phyloP scores from a whole-genome alignment of 2,888 invertebrate genomes.

The Empis livida region DNA sequence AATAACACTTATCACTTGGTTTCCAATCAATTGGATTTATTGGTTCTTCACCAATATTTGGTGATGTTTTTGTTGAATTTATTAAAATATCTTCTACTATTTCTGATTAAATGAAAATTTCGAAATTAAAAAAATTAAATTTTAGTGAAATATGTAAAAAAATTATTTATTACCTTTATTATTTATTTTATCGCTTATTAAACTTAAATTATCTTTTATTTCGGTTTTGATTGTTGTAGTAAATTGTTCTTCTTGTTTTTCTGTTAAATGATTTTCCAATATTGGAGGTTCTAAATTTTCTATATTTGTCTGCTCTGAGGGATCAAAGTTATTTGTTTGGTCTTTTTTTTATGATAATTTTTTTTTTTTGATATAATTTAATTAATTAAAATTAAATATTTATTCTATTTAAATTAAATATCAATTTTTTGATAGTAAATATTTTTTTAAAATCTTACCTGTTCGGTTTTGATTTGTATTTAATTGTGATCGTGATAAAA shows the following conservation, averaged over 20 bases:
- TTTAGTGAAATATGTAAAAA: not conserved
- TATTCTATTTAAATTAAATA: too few relatives aligned
- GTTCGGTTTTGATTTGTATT: slow-evolving; percentile 21
- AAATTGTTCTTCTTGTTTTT: not conserved
- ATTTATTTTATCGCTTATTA: not conserved
- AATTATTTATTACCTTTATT: not conserved
- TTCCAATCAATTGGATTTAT: slow-evolving; percentile 55
- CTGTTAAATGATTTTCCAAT: not conserved
- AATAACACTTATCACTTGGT: slow-evolving; percentile 72
- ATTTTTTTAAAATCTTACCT: slow-evolving; percentile 8
- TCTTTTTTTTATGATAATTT: not conserved
- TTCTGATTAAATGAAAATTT: not conserved
- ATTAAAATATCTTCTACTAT: slow-evolving; percentile 21
- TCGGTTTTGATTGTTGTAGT: not conserved
- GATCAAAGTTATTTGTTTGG: not conserved
- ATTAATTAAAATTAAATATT: too few relatives aligned
- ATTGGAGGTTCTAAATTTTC: slow-evolving; percentile 1
- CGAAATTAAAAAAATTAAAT: not conserved
- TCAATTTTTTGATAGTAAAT: not conserved
- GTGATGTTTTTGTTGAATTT: slow-evolving; percentile 19
- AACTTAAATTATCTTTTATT: not conserved
- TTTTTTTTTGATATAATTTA: too few relatives aligned
- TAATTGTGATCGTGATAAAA: slow-evolving; percentile 42
- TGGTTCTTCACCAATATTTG: slow-evolving; percentile 11
- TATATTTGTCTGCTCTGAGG: not conserved